Percentiles rank a stretch among this genome's conserved stretches.
Conservation (phyloP, 2,797 vertebrate species). For the Eurystomus glaucurus region DNA sequence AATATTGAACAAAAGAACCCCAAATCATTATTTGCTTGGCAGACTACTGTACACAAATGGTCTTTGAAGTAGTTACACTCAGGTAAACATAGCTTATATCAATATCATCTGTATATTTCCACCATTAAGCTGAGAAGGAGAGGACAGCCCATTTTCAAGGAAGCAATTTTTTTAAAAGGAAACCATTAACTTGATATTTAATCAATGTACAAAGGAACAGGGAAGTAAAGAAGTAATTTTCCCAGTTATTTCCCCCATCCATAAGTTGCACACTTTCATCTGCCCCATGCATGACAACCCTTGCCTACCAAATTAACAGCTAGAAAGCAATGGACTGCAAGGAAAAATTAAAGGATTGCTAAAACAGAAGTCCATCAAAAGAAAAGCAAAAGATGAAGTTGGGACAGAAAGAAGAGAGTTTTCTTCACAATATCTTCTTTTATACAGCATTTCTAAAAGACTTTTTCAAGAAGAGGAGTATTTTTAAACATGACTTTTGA, state of each 20-base stretch:
- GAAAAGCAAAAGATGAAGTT: not conserved
- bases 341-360: not conserved
- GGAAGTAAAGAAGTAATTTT: not conserved
- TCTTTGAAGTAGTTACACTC: not conserved
- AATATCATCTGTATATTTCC: not conserved
- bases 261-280: not conserved
- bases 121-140: not conserved
- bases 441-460: not conserved
- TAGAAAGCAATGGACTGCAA: not conserved
- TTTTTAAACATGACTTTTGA: not conserved
- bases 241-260: not conserved
- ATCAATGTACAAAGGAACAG: not conserved
- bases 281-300: not conserved
- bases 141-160: not conserved
- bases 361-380: not conserved
- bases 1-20: not conserved
- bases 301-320: not conserved
- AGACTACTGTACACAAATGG: not conserved
- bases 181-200: slow-evolving; percentile 2
- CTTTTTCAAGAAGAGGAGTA: not conserved
- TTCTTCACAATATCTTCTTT: not conserved
- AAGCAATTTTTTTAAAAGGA: slow-evolving; percentile 18
- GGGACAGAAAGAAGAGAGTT: not conserved
- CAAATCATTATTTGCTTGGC: not conserved
- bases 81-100: slow-evolving; percentile 8